Evolutionary conservation across 2,113 vertebrate species (phyloP).

Genomic region (Pagrus major): DNA sequence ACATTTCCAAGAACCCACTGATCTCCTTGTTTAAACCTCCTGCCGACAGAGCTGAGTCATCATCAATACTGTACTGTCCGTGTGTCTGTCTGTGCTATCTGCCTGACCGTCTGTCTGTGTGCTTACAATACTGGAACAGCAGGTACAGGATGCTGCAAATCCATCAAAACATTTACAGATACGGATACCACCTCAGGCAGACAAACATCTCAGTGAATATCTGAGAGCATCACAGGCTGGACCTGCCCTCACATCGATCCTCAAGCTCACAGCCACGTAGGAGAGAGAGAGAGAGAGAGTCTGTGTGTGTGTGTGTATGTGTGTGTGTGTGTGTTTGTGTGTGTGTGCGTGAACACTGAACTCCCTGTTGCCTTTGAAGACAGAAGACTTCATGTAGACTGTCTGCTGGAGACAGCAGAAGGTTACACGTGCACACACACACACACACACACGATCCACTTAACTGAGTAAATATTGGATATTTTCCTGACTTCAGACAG

Average conservation of each 20-base stretch:
- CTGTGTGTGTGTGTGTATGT: slow-evolving; percentile 5
- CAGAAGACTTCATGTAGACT: slow-evolving; percentile 40
- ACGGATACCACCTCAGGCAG: slow-evolving; percentile 65
- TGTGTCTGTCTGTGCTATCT: slow-evolving; percentile 17
- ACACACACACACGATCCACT: background rate
- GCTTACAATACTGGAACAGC: slow-evolving; percentile 42
- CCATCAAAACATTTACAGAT: slow-evolving; percentile 71
- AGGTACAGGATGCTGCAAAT: slow-evolving; percentile 62
- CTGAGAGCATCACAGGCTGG: slow-evolving; percentile 61
- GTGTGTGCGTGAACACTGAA: slow-evolving; percentile 17
- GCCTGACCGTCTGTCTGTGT: slow-evolving; percentile 23
- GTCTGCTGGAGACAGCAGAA: slow-evolving; percentile 18
- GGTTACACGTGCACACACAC: slow-evolving; percentile 9
- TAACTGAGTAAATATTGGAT: slow-evolving; percentile 56
- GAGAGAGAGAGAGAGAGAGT: background rate
- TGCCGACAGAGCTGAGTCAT: background rate
- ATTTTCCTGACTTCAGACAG: slow-evolving; percentile 44
- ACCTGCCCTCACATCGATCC: slow-evolving; percentile 63
- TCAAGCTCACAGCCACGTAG: slow-evolving; percentile 41
- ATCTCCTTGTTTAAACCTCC: slow-evolving; percentile 3
- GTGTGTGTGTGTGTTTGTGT: slow-evolving; percentile 7
- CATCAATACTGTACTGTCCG: background rate
- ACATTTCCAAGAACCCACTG: background rate
- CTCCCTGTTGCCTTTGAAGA: slow-evolving; percentile 54
- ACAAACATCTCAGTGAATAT: slow-evolving; percentile 65